phyloP scores from a whole-genome alignment of 2,797 vertebrate species.

The Macropodus opercularis region DNA sequence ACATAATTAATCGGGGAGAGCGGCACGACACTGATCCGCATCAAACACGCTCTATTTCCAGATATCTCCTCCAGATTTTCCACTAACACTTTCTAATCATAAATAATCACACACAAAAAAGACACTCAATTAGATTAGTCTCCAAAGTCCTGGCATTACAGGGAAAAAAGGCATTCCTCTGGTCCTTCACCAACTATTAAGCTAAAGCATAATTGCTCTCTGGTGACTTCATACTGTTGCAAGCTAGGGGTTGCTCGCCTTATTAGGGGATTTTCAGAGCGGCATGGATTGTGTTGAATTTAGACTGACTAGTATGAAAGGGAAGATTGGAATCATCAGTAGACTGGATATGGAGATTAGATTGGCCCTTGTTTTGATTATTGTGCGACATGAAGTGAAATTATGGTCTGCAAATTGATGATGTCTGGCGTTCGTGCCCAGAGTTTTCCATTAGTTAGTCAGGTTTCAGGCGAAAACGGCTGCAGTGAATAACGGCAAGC shows the following conservation, averaged over 20 bases:
- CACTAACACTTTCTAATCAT: conserved; percentile 83
- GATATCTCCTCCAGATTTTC: conserved; percentile 81
- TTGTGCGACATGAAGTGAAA: conserved; percentile 65
- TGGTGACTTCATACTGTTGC: conserved; percentile 82
- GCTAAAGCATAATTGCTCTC: conserved; percentile 86
- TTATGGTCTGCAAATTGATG: conserved; percentile 65
- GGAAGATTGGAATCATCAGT: conserved; percentile 65
- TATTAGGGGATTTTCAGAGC: conserved; percentile 79
- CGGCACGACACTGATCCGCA: conserved; percentile 76
- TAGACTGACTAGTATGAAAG: conserved; percentile 62
- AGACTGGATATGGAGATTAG: conserved; percentile 59
- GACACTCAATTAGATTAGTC: conserved; percentile 84
- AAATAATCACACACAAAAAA: conserved; percentile 85
- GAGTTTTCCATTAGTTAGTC: conserved; percentile 59
- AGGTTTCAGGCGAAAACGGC: conserved; percentile 12
- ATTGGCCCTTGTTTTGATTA: conserved; percentile 70
- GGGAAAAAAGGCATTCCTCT: conserved; percentile 70
- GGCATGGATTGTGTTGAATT: conserved; percentile 60
- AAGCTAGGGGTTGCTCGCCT: conserved; percentile 81
- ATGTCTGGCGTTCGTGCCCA: conserved; percentile 63
- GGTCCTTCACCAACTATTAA: conserved; percentile 82
- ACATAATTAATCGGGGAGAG: conserved; percentile 80
- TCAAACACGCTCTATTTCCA: conserved; percentile 78
- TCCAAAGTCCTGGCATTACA: conserved; percentile 80
- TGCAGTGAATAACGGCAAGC: conserved; percentile 29